Conservation (phyloP, 2,888 invertebrate species). For the Ormyrus pomaceus region DNA sequence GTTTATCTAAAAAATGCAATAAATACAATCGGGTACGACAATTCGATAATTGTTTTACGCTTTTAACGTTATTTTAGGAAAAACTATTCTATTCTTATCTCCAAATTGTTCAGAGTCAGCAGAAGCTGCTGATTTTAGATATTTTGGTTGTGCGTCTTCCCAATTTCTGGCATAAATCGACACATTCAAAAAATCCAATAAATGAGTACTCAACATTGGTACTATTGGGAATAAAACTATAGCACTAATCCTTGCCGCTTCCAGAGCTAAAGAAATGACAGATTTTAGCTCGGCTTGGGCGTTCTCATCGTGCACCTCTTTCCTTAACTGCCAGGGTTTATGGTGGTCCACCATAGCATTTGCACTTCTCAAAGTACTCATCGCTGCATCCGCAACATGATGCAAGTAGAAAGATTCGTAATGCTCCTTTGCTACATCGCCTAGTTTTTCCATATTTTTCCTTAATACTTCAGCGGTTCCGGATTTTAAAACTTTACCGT, state of each 20-base stretch:
- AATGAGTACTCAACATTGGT: slow-evolving; percentile 82
- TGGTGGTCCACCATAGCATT: slow-evolving; percentile 92
- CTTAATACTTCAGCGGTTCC: slow-evolving; percentile 79
- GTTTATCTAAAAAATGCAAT: too few relatives aligned
- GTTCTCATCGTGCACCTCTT: slow-evolving; percentile 75
- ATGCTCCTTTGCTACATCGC: slow-evolving; percentile 81
- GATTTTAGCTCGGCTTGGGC: slow-evolving; percentile 81
- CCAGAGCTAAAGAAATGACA: slow-evolving; percentile 89
- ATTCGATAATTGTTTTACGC: background rate
- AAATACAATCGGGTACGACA: too few relatives aligned
- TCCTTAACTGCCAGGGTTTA: slow-evolving; percentile 92
- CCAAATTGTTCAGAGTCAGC: slow-evolving; percentile 42
- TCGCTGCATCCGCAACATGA: slow-evolving; percentile 87
- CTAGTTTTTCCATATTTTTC: slow-evolving; percentile 76
- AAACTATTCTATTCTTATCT: slow-evolving; percentile 62
- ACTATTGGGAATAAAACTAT: slow-evolving; percentile 92
- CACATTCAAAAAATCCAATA: slow-evolving; percentile 84
- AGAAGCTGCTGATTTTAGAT: slow-evolving; percentile 48
- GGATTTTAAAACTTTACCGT: slow-evolving; percentile 73
- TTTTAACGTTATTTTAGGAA: slow-evolving; percentile 62
- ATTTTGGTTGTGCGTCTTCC: slow-evolving; percentile 73
- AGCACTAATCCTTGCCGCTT: slow-evolving; percentile 87
- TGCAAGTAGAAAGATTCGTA: slow-evolving; percentile 89
- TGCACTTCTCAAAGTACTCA: slow-evolving; percentile 84
- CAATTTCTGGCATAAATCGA: slow-evolving; percentile 76